Evolutionary conservation across 2,888 invertebrate genomes (phyloP), one percentile per base, ranked within the genome.

Genomic region (Galeopsomyia nigrocyanea): DNA sequence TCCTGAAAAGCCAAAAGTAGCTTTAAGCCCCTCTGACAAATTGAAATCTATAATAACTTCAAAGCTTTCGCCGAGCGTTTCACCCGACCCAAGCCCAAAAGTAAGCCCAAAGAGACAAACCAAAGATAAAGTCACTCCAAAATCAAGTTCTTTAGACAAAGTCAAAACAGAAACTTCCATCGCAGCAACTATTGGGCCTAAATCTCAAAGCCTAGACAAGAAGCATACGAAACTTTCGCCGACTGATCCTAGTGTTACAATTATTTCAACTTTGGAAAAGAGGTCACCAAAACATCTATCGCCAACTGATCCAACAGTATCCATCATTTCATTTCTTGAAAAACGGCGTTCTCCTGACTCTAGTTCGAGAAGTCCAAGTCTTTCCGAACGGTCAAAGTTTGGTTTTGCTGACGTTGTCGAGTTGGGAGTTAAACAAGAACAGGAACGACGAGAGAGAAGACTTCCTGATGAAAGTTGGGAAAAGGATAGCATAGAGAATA

Each of bases 401-500:
- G 84, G 83, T 68, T 82, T 86, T 60, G 83, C 82, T 0, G 83
- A 83, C 16, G 78, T 84, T 0, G 84, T 84, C 2, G 80, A 80
- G 3, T 77, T 84, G 79, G 85, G 83, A 76, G 83, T 83, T 26
- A 86, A 82, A 74, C 80, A 81, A 66, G 82, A 83, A 46, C 50
- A 83, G 6, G 84, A 84, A 51, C 80, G 82, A 3, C 79, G 82
- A 1, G 80, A 81, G 2, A 80, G 78, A 68, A 77, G 79, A 0
- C 78, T 81, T 16, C 84, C 85, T 9, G 84, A 85, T 64, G 82
- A 84, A 46, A 78, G 80, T 21, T 72, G 84, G 39, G 85, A 86
- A 49, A 84, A 85, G 74, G 86, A 86, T 71, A 86, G 83, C 60
- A 86, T 86, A 63, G 86, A 86, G 74, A 84, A 83, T 71, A 84